Evolutionary conservation across 2,888 invertebrate species (phyloP).

Genomic region (Criorhina ranunculi): DNA sequence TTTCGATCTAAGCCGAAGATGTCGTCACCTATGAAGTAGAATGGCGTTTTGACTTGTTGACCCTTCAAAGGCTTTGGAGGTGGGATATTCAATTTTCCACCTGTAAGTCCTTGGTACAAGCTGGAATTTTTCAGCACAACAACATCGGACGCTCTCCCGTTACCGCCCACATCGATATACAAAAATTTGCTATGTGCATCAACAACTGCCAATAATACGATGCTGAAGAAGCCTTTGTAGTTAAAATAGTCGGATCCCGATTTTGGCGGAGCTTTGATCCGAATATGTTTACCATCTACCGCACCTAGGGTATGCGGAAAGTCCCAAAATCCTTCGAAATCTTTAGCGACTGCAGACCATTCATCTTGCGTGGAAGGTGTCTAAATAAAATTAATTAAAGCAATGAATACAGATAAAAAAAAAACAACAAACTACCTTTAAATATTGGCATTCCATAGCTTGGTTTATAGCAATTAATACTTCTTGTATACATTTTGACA

Average conservation of each 20-base stretch:
- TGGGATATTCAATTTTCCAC: too few relatives aligned
- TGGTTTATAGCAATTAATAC: slow-evolving; percentile 7
- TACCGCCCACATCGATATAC: too few relatives aligned
- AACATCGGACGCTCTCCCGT: too few relatives aligned
- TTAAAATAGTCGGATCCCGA: slow-evolving; percentile 16
- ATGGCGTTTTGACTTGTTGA: too few relatives aligned
- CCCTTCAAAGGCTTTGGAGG: too few relatives aligned
- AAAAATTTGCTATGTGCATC: too few relatives aligned
- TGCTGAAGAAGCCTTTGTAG: slow-evolving; percentile 11
- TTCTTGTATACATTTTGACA: slow-evolving; percentile 14
- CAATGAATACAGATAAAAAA: not conserved
- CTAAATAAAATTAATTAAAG: slow-evolving; percentile 4
- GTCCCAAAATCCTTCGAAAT: too few relatives aligned
- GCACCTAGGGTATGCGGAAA: slow-evolving; percentile 19
- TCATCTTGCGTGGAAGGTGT: slow-evolving; percentile 15
- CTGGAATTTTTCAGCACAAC: too few relatives aligned
- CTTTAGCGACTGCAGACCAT: not conserved
- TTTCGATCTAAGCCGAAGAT: slow-evolving; percentile 1
- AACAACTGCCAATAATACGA: too few relatives aligned
- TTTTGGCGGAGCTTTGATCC: slow-evolving; percentile 9
- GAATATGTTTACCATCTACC: slow-evolving; percentile 11
- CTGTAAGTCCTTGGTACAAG: too few relatives aligned
- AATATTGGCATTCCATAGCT: too few relatives aligned
- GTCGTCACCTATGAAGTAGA: slow-evolving; percentile 11
- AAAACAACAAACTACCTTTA: too few relatives aligned